Percentiles rank a stretch among this genome's conserved stretches.
phyloP scores from a whole-genome alignment of 2,888 invertebrate genomes.

The Myopa testacea region DNA sequence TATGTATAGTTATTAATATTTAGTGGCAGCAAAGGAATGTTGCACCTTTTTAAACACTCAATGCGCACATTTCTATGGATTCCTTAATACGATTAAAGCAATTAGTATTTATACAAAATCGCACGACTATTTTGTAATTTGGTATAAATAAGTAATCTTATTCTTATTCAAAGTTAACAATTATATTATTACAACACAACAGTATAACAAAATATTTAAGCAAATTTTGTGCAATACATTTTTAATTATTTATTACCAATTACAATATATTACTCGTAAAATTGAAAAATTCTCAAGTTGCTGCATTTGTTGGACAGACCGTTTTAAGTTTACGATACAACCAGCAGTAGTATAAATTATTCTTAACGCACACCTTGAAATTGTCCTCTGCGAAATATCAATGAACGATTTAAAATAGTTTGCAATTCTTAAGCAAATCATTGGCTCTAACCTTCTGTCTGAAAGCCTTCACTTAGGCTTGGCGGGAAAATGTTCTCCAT shows the following conservation, averaged over 20 bases:
- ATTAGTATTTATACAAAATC: constrained; percentile 17
- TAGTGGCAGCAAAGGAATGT: background rate
- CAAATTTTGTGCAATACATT: no score
- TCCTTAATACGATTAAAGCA: constrained; percentile 26
- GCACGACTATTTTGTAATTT: background rate
- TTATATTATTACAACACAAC: no score
- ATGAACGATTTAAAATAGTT: background rate
- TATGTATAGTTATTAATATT: background rate
- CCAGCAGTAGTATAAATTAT: constrained; percentile 62
- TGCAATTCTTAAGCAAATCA: constrained; percentile 14
- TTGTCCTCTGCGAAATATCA: constrained; percentile 8
- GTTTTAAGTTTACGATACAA: constrained; percentile 62
- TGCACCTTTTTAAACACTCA: background rate
- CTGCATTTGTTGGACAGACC: constrained; percentile 19
- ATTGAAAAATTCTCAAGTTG: no score
- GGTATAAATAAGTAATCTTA: background rate
- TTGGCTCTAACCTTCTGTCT: constrained; percentile 55
- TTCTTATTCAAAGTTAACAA: no score
- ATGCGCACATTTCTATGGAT: constrained; percentile 25
- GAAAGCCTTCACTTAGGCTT: constrained; percentile 56
- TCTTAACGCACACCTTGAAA: constrained; percentile 60
- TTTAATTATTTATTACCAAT: no score
- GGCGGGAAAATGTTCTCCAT: constrained; percentile 65
- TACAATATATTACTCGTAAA: no score
- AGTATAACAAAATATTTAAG: no score